Percentiles rank a stretch among this genome's conserved stretches.
Conservation (phyloP, 2,888 invertebrate genomes). For the Limnephilus marmoratus region DNA sequence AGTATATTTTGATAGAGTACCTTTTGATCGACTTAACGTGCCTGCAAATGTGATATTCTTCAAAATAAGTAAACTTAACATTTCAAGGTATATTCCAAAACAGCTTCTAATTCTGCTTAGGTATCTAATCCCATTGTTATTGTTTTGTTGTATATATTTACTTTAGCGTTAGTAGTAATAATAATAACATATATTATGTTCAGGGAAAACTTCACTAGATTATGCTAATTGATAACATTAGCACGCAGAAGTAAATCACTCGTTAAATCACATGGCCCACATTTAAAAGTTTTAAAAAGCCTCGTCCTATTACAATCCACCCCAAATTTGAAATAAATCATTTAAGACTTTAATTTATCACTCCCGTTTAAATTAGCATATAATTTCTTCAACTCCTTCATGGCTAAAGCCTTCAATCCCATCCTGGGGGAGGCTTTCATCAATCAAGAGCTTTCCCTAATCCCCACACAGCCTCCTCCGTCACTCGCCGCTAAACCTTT, state of each 20-base stretch:
- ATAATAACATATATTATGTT: too few relatives aligned
- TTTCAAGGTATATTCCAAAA: too few relatives aligned
- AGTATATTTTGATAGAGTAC: too few relatives aligned
- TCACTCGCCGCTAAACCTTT: conserved; percentile 37
- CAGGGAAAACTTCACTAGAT: too few relatives aligned
- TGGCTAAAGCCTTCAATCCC: background rate
- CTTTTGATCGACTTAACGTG: too few relatives aligned
- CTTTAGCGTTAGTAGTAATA: too few relatives aligned
- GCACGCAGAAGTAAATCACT: background rate
- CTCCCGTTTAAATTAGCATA: background rate
- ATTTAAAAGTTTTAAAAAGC: background rate
- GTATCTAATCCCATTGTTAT: too few relatives aligned
- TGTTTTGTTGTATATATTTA: too few relatives aligned
- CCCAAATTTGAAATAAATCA: background rate
- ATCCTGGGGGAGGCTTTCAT: conserved; percentile 54
- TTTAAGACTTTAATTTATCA: conserved; percentile 21
- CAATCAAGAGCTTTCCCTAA: conserved; percentile 59
- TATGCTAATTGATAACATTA: background rate
- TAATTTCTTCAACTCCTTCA: conserved; percentile 3
- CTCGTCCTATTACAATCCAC: background rate
- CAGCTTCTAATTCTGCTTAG: too few relatives aligned
- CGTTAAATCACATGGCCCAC: background rate
- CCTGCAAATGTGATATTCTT: too few relatives aligned
- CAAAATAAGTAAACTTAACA: too few relatives aligned
- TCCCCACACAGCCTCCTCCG: conserved; percentile 29